phyloP scores from a whole-genome alignment of 2,113 vertebrate genomes.

The Malurus cyaneus region DNA sequence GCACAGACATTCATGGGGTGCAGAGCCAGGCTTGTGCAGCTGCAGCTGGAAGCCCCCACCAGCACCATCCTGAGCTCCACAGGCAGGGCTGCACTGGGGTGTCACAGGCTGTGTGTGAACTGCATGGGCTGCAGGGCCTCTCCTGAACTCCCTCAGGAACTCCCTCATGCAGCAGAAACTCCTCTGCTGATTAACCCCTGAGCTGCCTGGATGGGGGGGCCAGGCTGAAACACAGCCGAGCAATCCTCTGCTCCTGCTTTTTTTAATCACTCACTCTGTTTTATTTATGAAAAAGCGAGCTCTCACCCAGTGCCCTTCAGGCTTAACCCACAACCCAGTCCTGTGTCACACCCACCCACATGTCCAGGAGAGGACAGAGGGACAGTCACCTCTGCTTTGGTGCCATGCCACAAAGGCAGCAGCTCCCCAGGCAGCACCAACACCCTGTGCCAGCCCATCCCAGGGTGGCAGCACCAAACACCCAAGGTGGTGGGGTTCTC shows the following conservation, averaged over 20 bases:
- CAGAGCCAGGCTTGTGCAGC: background rate
- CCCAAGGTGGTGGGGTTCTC: background rate
- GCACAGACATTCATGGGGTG: constrained; percentile 19
- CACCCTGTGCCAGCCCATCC: background rate
- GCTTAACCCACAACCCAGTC: too few species aligned
- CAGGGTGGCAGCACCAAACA: background rate
- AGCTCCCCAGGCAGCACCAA: background rate
- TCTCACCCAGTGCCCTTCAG: background rate
- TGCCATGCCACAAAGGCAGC: background rate
- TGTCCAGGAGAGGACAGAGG: background rate
- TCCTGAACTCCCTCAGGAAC: background rate
- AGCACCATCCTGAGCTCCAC: background rate
- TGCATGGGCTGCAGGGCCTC: background rate
- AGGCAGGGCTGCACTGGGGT: background rate
- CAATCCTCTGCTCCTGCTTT: background rate
- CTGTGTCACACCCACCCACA: rapidly evolving
- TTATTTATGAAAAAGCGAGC: background rate
- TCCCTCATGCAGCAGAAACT: background rate
- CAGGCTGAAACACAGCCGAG: background rate
- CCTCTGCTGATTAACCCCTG: background rate
- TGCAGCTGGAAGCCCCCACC: background rate
- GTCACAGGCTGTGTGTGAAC: background rate
- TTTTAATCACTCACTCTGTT: background rate
- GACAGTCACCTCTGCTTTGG: background rate
- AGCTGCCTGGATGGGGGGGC: background rate